A percentile compares a stretch with the other conserved stretches of the same genome.
Evolutionary conservation across 2,888 invertebrate genomes (phyloP).

Genomic region (Uloborus plumipes): DNA sequence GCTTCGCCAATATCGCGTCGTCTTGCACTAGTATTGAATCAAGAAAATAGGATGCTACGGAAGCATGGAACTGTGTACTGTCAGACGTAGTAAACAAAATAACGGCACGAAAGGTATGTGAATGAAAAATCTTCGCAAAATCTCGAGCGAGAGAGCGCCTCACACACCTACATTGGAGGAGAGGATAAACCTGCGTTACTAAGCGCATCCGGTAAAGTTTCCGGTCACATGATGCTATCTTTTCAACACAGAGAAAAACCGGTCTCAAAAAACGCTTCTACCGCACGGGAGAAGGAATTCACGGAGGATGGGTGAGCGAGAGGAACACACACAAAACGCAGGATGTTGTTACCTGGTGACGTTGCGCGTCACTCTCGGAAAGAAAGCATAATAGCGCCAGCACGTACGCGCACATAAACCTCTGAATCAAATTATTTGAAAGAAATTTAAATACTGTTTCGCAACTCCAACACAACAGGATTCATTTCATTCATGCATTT

Average conservation of each 20-base stretch:
- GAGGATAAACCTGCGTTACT: conserved; percentile 57
- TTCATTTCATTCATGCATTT: too few species aligned
- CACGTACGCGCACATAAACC: too few species aligned
- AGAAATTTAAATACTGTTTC: too few species aligned
- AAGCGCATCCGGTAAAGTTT: conserved; percentile 65
- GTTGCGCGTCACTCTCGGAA: conserved; percentile 5
- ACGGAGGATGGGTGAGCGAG: conserved; percentile 1
- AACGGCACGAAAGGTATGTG: conserved; percentile 33
- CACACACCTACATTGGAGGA: conserved; percentile 57
- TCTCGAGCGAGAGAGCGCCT: conserved; percentile 5
- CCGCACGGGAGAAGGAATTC: conserved; percentile 24
- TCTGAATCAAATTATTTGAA: too few species aligned
- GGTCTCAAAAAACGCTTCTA: conserved; percentile 38
- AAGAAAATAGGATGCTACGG: neutral
- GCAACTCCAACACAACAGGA: too few species aligned
- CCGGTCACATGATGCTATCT: conserved; percentile 63
- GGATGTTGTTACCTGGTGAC: conserved; percentile 34
- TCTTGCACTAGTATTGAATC: neutral
- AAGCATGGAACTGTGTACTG: conserved; percentile 11
- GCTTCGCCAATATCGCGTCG: too few species aligned
- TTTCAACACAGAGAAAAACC: conserved; percentile 52
- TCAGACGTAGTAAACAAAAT: conserved; percentile 45
- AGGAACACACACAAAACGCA: conserved; percentile 59
- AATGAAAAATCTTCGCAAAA: conserved; percentile 22
- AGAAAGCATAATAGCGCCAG: too few species aligned